phyloP scores from a whole-genome alignment of 2,113 vertebrate species.

The Sinocyclocheilus maitianheensis region DNA sequence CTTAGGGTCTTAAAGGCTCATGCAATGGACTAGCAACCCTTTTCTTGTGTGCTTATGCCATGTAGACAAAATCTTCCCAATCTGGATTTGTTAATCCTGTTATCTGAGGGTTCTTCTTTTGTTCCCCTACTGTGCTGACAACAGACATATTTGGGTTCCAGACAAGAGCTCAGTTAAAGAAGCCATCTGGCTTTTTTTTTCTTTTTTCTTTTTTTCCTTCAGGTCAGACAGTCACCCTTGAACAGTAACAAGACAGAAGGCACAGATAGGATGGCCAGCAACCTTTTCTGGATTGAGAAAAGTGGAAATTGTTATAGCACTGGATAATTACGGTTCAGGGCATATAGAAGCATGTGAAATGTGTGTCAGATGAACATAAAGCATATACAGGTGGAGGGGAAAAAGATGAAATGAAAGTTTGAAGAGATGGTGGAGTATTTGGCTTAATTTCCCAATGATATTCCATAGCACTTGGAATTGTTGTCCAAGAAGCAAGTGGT shows the following conservation, averaged over 20 bases:
- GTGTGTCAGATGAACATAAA: conserved; percentile 51
- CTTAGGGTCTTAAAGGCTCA: conserved; percentile 32
- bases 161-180: conserved; percentile 48
- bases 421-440: not conserved
- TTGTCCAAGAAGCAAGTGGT: conserved; percentile 2
- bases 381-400: conserved; percentile 37
- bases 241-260: conserved; percentile 60
- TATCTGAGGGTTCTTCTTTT: conserved; percentile 36
- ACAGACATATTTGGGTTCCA: conserved; percentile 57
- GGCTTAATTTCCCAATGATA: conserved; percentile 1
- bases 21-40: conserved; percentile 18
- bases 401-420: conserved; percentile 41
- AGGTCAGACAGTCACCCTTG: conserved; percentile 56
- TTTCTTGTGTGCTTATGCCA: conserved; percentile 10
- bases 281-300: conserved; percentile 60
- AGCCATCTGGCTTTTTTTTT: conserved; percentile 59
- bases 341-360: conserved; percentile 51
- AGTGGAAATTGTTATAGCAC: conserved; percentile 57
- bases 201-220: conserved; percentile 35
- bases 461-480: not conserved
- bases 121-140: conserved; percentile 52
- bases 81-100: conserved; percentile 56
- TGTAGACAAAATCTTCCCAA: conserved; percentile 46
- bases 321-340: conserved; percentile 54
- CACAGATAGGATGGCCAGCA: conserved; percentile 52